These are phyloP conservation scores for Dendrolimus kikuchii DNA, from an alignment of 1,140 invertebrate species.

Conservation along the genomic window DNA sequence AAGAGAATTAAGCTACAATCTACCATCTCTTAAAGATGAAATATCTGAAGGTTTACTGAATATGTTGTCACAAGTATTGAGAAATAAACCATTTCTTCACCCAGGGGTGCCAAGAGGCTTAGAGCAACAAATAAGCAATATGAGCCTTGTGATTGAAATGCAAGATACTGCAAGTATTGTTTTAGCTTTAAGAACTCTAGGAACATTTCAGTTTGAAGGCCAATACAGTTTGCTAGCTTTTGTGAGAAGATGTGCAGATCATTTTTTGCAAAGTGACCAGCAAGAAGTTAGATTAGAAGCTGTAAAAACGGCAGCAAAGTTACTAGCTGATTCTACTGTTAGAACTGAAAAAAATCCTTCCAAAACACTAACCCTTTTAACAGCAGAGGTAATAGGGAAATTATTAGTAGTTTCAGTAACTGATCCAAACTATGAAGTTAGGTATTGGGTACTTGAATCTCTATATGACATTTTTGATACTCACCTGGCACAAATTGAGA, in stretches of 20 bases:
- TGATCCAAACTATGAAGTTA: slow-evolving; percentile 94
- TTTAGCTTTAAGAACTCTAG: slow-evolving; percentile 93
- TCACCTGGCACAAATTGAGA: slow-evolving; percentile 97
- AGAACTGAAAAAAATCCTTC: slow-evolving; percentile 76
- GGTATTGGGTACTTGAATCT: slow-evolving; percentile 93
- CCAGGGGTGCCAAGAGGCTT: slow-evolving; percentile 81
- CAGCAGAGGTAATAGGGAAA: slow-evolving; percentile 92
- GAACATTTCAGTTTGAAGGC: slow-evolving; percentile 97
- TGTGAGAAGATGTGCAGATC: slow-evolving; percentile 92
- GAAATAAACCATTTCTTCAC: slow-evolving; percentile 88
- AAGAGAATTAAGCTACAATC: slow-evolving; percentile 89
- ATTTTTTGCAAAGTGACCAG: slow-evolving; percentile 93
- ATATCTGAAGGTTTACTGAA: slow-evolving; percentile 94
- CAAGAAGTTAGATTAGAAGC: slow-evolving; percentile 95
- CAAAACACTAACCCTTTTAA: slow-evolving; percentile 87
- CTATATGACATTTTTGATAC: slow-evolving; percentile 95
- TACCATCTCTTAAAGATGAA: slow-evolving; percentile 89
- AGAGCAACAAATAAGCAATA: slow-evolving; percentile 65
- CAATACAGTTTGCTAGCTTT: slow-evolving; percentile 94
- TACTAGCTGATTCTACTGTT: slow-evolving; percentile 86
- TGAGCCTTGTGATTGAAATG: slow-evolving; percentile 63
- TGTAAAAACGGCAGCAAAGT: slow-evolving; percentile 92
- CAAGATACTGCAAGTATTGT: slow-evolving; percentile 89
- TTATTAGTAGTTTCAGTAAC: slow-evolving; percentile 95
- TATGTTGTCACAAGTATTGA: slow-evolving; percentile 90